A percentile compares a stretch with the other conserved stretches of the same genome.
phyloP scores from a whole-genome alignment of 2,113 vertebrate genomes.

The Peromyscus polionotus region DNA sequence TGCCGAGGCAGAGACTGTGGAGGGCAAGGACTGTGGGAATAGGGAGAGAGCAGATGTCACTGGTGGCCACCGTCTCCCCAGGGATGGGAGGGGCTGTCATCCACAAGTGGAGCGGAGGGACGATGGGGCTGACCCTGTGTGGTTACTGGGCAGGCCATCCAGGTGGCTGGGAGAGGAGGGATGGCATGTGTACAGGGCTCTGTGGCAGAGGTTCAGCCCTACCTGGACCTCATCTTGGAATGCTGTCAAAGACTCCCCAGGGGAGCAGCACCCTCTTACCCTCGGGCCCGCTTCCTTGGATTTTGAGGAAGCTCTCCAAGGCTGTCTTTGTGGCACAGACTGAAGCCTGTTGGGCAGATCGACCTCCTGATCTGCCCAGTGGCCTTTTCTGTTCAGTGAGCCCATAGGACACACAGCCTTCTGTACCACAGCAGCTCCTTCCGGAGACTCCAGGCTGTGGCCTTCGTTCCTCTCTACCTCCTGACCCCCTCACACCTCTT shows the following conservation, averaged over 20 bases:
- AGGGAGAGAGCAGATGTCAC: neutral
- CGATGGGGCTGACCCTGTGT: neutral
- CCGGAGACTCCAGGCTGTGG: neutral
- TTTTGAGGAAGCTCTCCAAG: neutral
- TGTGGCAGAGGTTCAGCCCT: neutral
- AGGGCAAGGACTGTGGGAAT: neutral
- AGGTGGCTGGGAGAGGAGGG: neutral
- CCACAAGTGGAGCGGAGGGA: neutral
- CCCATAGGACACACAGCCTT: neutral
- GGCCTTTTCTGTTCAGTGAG: neutral
- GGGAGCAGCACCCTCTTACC: fast-evolving
- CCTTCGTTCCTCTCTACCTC: neutral
- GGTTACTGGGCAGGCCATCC: neutral
- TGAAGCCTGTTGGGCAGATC: neutral
- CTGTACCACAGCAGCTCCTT: neutral
- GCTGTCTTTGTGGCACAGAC: neutral
- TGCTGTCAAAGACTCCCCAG: neutral
- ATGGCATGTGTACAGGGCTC: neutral
- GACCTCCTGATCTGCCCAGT: neutral
- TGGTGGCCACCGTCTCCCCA: neutral
- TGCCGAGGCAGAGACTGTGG: neutral
- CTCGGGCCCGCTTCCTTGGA: neutral
- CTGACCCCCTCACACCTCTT: fast-evolving
- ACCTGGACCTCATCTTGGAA: too few relatives aligned
- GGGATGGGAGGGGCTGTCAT: neutral